phyloP scores from a whole-genome alignment of 2,797 vertebrate species.

The Botia almorhae region DNA sequence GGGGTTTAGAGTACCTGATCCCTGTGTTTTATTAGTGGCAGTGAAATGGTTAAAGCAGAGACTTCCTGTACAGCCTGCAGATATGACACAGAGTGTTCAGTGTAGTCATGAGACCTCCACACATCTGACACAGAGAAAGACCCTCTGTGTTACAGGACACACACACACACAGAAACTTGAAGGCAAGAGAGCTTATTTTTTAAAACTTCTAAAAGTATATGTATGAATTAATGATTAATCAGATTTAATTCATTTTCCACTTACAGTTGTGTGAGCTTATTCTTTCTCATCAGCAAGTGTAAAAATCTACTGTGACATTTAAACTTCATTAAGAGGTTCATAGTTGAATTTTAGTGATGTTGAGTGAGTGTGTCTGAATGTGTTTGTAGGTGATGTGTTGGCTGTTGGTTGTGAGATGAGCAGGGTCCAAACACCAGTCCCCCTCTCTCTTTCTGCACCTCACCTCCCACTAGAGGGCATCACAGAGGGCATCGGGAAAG shows the following conservation, averaged over 20 bases:
- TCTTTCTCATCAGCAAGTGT: too few species aligned
- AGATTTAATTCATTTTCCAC: too few species aligned
- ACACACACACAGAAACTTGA: background rate
- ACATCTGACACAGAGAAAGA: slow-evolving; percentile 39
- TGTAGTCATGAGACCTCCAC: slow-evolving; percentile 51
- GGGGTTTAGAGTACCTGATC: too few species aligned
- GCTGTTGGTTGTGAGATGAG: slow-evolving; percentile 54
- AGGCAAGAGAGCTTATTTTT: too few species aligned
- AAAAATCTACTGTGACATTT: too few species aligned
- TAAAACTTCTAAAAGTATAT: too few species aligned
- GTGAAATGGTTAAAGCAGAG: slow-evolving; percentile 51
- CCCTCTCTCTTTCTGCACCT: slow-evolving; percentile 71
- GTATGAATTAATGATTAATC: too few species aligned
- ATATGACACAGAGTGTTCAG: slow-evolving; percentile 44
- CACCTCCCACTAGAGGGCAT: slow-evolving; percentile 66
- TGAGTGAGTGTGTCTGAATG: slow-evolving; percentile 26
- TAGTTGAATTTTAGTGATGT: background rate
- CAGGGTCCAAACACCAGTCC: slow-evolving; percentile 59
- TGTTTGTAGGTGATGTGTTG: slow-evolving; percentile 67
- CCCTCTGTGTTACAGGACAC: slow-evolving; percentile 33
- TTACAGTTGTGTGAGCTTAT: too few species aligned
- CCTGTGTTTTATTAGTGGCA: background rate
- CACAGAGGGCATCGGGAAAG: slow-evolving; percentile 55
- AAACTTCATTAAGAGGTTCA: too few species aligned
- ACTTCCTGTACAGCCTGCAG: slow-evolving; percentile 38